A percentile compares a stretch with the other conserved stretches of the same genome.
phyloP scores from a whole-genome alignment of 2,797 vertebrate species.

The Tragelaphus eurycerus region DNA sequence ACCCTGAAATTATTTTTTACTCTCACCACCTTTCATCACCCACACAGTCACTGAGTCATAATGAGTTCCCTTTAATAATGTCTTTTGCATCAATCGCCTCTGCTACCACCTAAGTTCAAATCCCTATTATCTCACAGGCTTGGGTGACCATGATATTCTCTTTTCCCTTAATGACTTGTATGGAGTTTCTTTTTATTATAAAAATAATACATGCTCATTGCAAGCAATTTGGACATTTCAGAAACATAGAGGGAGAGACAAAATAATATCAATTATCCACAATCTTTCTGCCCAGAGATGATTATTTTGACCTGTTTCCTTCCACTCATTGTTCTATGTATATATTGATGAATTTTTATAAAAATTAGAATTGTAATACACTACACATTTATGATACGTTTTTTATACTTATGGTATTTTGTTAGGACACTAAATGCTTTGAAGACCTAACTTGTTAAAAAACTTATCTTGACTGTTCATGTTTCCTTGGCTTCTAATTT shows the following conservation, averaged over 20 bases:
- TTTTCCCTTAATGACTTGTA: slow-evolving; percentile 32
- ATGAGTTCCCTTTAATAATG: slow-evolving; percentile 53
- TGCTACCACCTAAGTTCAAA: slow-evolving; percentile 1
- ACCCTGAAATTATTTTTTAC: slow-evolving; percentile 46
- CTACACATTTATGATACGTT: neutral
- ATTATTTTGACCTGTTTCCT: slow-evolving; percentile 34
- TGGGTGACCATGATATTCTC: slow-evolving; percentile 19
- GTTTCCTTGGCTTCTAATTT: slow-evolving; percentile 23
- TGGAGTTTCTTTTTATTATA: slow-evolving; percentile 35
- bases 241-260: neutral
- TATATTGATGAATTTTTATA: neutral
- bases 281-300: neutral
- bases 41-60: slow-evolving; percentile 40
- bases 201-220: slow-evolving; percentile 47
- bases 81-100: slow-evolving; percentile 31
- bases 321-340: neutral
- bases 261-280: slow-evolving; percentile 35
- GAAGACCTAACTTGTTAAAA: neutral
- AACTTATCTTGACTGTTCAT: neutral
- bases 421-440: neutral
- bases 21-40: slow-evolving; percentile 27
- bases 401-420: slow-evolving; percentile 12
- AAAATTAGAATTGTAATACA: neutral
- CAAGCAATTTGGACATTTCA: slow-evolving; percentile 48
- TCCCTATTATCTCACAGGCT: slow-evolving; percentile 45